Conservation (phyloP, 2,888 invertebrate species). For the Melanchra persicariae region DNA sequence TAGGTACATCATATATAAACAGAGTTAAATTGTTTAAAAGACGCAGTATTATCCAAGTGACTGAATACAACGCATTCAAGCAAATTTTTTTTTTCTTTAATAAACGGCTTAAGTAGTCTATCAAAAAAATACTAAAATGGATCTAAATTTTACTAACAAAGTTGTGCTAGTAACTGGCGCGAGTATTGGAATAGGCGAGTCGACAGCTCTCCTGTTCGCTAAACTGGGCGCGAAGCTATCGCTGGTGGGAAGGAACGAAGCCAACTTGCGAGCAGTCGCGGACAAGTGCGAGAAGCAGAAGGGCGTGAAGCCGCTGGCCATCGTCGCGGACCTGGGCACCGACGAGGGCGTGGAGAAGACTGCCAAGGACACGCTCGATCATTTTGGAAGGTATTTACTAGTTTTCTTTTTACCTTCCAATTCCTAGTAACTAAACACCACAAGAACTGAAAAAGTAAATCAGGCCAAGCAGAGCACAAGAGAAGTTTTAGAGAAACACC, state of each 20-base stretch:
- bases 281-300: slow-evolving; percentile 63
- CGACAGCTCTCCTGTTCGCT: slow-evolving; percentile 71
- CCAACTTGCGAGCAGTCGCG: slow-evolving; percentile 67
- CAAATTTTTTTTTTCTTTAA: too few species aligned
- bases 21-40: neutral
- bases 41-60: neutral
- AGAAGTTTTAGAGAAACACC: too few species aligned
- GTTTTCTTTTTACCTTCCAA: too few species aligned
- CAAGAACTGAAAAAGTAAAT: too few species aligned
- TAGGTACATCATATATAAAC: neutral
- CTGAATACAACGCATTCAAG: neutral
- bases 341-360: slow-evolving; percentile 73
- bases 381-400: slow-evolving; percentile 64
- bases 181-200: slow-evolving; percentile 74
- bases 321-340: slow-evolving; percentile 73
- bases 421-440: too few species aligned
- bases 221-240: slow-evolving; percentile 71
- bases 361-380: slow-evolving; percentile 69
- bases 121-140: too few species aligned
- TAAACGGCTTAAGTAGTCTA: too few species aligned
- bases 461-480: too few species aligned
- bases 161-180: slow-evolving; percentile 76
- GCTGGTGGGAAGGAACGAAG: slow-evolving; percentile 71
- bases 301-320: slow-evolving; percentile 65
- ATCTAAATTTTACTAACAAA: slow-evolving; percentile 65